Evolutionary conservation across 2,797 vertebrate species (phyloP), one percentile per base, ranked within the genome.

Genomic region (Gallinago stenura): DNA sequence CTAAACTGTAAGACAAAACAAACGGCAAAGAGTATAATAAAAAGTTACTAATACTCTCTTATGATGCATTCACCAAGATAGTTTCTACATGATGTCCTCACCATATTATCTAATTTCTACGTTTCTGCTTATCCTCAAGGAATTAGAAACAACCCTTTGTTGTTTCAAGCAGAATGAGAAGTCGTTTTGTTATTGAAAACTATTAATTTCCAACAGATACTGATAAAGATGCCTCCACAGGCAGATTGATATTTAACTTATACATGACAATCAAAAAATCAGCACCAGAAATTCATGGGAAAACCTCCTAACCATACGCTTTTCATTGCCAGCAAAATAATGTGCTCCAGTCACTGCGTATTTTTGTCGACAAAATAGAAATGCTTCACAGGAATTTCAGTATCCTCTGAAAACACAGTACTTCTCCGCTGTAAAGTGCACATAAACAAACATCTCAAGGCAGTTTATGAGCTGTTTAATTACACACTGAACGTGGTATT

Each of bases 1-100:
- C 98, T 97, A 94, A 99, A 99, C 98, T 99, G 70, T 46, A 96
- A 95, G 41, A 93, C 3, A 71, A 81, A 87, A 93, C 31, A 96
- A 95, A 94, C 30, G 31, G 56, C 53, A 70, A 1, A 50, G 26
- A 57, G n/a, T 28, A 76, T 19, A 87, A 37, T 50, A 91, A 85
- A 86, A 80, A 57, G 41, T 53, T 35, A 73, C 28, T 75, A 45
- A 17, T 30, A 17, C 9, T 82, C 22, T 69, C 50, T 57, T 48
- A 25, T 1, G 6, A 8, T 5, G 7, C 31, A 21, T 30, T 62
- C 53, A 61, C 19, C 4, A 31, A 43, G 8, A n/a, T 1, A 53
- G 31, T 69, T 89, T 80, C 66, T 30, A 83, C 22, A 28, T 3
- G 8, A 30, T 69, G 51, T 71, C 39, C 57, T 83, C 19, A 58